Evolutionary conservation across 2,113 vertebrate species (phyloP), one percentile per base, ranked within the genome.

Genomic region (Caretta caretta): DNA sequence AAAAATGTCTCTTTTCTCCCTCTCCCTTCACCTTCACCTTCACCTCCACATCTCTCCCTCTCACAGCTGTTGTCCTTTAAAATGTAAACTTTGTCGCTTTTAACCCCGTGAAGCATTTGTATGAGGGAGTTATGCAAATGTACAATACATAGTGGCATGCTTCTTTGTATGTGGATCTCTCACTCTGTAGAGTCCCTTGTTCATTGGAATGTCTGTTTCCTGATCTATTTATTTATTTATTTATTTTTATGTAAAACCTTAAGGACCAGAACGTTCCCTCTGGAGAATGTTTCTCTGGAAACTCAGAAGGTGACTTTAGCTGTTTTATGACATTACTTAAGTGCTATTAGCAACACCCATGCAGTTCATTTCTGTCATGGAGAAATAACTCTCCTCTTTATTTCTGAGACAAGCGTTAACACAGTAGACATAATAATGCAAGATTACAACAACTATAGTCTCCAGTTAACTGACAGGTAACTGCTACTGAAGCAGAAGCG

Each of bases 161-260:
- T 87, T 95, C 50, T 20, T 72, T 72, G 90, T 88, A 78, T 87
- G 50, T 0, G 22, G 94, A 80, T 90, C 78, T 27, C 76, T 62
- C 48, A 88, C 59, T 83, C 80, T 87, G 80, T 25, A 96, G 86
- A 87, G 84, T 49, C 9, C 76, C 35, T 95, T 93, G 87, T 87
- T 95, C 93, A 86, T 81, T 89, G 86, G 90, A 93, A 50, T 42
- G 89, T 69, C 89, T 84, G 53, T 90, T 24, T 42, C 90, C 90
- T 50, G 92, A 93, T 80, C 56, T 38, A 54, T n/a, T 24, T n/a
- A 53, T 25, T 57, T 57, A 24, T 54, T 17, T 54, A 54, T 62
- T 62, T 65, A 69, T 22, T 72, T 72, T 17, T 22, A 95, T 92
- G 90, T 92, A 95, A 76, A 59, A 72, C 88, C 89, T 88, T 84